phyloP scores from a whole-genome alignment of 2,888 invertebrate species.

The Eristalis tenax region DNA sequence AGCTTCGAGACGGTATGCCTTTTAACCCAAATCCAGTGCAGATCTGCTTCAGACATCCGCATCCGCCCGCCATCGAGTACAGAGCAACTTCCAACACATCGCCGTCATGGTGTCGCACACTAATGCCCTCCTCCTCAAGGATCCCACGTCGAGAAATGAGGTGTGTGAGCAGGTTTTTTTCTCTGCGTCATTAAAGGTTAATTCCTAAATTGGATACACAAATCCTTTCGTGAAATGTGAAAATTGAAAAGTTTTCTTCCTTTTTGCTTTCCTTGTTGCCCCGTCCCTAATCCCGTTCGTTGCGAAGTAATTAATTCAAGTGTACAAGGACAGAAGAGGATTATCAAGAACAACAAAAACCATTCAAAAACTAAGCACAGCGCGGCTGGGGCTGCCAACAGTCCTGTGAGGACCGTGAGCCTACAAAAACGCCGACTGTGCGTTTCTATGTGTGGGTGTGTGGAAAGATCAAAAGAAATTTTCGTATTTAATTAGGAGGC shows the following conservation, averaged over 20 bases:
- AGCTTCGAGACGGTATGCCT: constrained; percentile 17
- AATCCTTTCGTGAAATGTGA: constrained; percentile 49
- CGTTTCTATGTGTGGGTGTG: not conserved
- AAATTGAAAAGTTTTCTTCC: constrained; percentile 40
- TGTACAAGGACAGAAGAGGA: constrained; percentile 54
- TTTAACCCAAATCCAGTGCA: constrained; percentile 49
- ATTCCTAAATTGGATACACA: constrained; percentile 63
- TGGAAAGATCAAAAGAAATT: constrained; percentile 37
- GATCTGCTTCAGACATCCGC: constrained; percentile 18
- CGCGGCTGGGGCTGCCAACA: not conserved
- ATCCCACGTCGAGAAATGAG: constrained; percentile 5
- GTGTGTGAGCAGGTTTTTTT: not conserved
- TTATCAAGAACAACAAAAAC: constrained; percentile 11
- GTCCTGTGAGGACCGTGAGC: not conserved
- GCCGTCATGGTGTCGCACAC: not conserved
- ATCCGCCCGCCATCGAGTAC: constrained; percentile 10
- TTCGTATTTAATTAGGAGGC: constrained; percentile 60
- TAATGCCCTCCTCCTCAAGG: not conserved
- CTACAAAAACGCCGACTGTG: not conserved
- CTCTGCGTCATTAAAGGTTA: constrained; percentile 48
- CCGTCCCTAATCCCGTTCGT: constrained; percentile 3
- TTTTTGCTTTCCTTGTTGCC: not conserved
- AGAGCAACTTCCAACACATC: constrained; percentile 12
- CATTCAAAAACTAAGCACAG: constrained; percentile 39
- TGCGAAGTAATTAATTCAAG: constrained; percentile 64